A percentile compares a stretch with the other conserved stretches of the same genome.
Conservation (phyloP, 2,113 vertebrate genomes). For the Crotalus viridis region DNA sequence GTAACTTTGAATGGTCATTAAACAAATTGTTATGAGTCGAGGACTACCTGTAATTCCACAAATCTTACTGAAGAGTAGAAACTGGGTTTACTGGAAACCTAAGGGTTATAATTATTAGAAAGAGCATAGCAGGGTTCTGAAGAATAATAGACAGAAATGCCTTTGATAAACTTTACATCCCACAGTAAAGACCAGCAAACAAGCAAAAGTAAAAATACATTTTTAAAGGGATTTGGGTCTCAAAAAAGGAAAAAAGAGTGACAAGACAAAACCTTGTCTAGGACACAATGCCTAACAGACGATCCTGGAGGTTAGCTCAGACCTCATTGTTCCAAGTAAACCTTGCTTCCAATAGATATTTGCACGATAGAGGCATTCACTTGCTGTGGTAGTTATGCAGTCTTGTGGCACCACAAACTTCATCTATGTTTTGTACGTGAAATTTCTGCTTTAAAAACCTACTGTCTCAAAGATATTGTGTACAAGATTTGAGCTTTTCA, state of each 20-base stretch:
- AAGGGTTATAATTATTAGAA: constrained; percentile 47
- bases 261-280: neutral
- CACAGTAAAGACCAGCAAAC: constrained; percentile 31
- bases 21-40: too few species aligned
- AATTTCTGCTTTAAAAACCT: neutral
- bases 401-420: neutral
- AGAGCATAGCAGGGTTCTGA: constrained; percentile 53
- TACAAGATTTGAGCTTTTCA: neutral
- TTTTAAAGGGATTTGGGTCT: constrained; percentile 42
- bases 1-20: too few species aligned
- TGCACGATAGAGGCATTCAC: neutral
- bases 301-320: neutral
- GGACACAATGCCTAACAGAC: neutral
- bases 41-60: neutral
- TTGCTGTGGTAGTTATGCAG: neutral
- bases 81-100: neutral
- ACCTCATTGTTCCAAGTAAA: neutral
- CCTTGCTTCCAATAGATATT: neutral
- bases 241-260: neutral
- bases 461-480: neutral
- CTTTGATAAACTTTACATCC: constrained; percentile 26
- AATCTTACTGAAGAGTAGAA: neutral
- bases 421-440: neutral
- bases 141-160: constrained; percentile 16
- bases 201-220: constrained; percentile 41